Evolutionary conservation across 1,140 invertebrate species (phyloP).

Genomic region (Psix sp.): DNA sequence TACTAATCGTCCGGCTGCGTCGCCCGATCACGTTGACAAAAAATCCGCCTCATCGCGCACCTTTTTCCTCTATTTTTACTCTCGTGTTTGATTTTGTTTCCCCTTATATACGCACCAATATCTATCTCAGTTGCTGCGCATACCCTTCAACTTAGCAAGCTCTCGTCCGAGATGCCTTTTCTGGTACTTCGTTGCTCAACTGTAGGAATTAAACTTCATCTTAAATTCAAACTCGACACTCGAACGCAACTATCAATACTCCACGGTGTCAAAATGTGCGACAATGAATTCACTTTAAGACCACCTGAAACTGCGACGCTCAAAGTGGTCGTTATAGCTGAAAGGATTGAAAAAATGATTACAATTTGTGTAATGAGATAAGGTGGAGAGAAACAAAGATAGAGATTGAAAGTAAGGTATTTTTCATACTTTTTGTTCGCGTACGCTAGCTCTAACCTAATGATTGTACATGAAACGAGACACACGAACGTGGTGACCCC

Average conservation of each 20-base stretch:
- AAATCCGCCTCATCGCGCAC: conserved; percentile 24
- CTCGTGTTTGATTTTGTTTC: conserved; percentile 36
- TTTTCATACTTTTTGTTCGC: not conserved
- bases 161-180: conserved; percentile 56
- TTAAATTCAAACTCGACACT: conserved; percentile 66
- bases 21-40: conserved; percentile 40
- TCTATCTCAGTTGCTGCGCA: conserved; percentile 23
- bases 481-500: conserved; percentile 20
- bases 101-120: conserved; percentile 1
- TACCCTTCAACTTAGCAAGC: conserved; percentile 50
- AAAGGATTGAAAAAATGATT: no score
- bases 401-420: no score
- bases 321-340: no score
- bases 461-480: conserved; percentile 20
- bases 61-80: conserved; percentile 13
- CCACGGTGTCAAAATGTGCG: conserved; percentile 21
- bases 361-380: no score
- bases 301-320: no score
- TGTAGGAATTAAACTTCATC: conserved; percentile 62
- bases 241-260: conserved; percentile 49
- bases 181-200: conserved; percentile 45
- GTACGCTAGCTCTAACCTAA: conserved; percentile 10
- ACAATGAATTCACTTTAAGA: no score
- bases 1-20: conserved; percentile 50
- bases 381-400: no score